These are phyloP conservation scores for Drosophila grimshawi DNA, from an alignment of 1,140 invertebrate species.

Conservation along the genomic window DNA sequence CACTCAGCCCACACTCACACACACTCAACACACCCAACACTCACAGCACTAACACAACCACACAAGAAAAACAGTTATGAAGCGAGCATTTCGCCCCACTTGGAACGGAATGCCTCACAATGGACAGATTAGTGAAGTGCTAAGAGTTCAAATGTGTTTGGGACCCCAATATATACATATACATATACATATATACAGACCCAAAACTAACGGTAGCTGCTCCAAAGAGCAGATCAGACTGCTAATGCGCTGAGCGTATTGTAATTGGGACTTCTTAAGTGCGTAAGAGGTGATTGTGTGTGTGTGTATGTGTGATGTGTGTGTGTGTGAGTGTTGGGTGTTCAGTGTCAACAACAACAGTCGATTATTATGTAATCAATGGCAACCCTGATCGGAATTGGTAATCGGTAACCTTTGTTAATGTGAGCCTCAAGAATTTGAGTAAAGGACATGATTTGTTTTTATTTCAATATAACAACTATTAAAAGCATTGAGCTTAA, in stretches of 20 bases:
- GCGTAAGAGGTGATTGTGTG: slow-evolving; percentile 20
- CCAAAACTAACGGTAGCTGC: neutral
- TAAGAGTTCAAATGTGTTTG: slow-evolving; percentile 71
- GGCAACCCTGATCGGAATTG: slow-evolving; percentile 4
- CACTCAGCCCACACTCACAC: no score
- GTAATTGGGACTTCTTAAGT: slow-evolving; percentile 36
- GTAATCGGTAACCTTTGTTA: neutral
- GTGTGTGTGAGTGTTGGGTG: neutral
- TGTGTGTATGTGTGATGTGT: neutral
- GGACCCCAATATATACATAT: slow-evolving; percentile 17
- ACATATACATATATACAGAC: neutral
- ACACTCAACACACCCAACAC: neutral
- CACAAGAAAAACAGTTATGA: slow-evolving; percentile 61
- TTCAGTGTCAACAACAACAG: slow-evolving; percentile 18
- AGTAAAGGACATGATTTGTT: no score
- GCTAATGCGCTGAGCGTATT: slow-evolving; percentile 26
- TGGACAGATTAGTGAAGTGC: slow-evolving; percentile 81
- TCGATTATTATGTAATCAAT: slow-evolving; percentile 28
- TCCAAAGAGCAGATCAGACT: slow-evolving; percentile 8
- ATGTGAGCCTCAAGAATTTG: neutral
- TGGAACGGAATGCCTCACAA: slow-evolving; percentile 70
- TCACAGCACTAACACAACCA: neutral
- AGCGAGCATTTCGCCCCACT: slow-evolving; percentile 45
- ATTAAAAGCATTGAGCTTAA: no score
- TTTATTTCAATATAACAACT: no score